Conservation (phyloP, 2,797 vertebrate genomes). For the Rallus crepitans region DNA sequence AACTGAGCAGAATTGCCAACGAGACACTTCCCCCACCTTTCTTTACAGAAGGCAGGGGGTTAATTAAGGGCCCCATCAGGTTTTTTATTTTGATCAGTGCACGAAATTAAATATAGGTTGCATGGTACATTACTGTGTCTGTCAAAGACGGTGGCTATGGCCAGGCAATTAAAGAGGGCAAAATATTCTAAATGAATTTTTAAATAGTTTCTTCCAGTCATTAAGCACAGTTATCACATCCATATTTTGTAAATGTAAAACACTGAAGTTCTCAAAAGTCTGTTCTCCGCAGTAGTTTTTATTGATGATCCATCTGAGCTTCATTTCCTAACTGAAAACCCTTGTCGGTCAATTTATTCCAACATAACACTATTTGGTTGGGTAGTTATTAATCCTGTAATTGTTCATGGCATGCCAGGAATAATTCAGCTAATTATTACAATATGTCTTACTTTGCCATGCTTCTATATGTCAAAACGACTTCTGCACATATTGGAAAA, state of each 20-base stretch:
- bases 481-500: slow-evolving; percentile 55
- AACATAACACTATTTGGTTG: slow-evolving; percentile 77
- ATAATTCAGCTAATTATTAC: slow-evolving; percentile 84
- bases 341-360: slow-evolving; percentile 84
- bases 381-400: slow-evolving; percentile 83
- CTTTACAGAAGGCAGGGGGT: slow-evolving; percentile 8
- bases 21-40: not conserved
- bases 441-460: slow-evolving; percentile 82
- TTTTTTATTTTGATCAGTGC: slow-evolving; percentile 60
- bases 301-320: slow-evolving; percentile 81
- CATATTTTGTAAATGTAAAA: slow-evolving; percentile 77
- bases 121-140: slow-evolving; percentile 72
- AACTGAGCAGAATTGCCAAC: slow-evolving; percentile 28
- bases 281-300: slow-evolving; percentile 69
- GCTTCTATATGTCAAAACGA: slow-evolving; percentile 71
- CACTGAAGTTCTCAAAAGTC: slow-evolving; percentile 69
- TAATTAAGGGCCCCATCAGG: slow-evolving; percentile 51
- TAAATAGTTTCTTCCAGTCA: slow-evolving; percentile 77
- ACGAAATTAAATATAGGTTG: slow-evolving; percentile 70
- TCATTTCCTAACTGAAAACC: slow-evolving; percentile 81
- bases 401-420: slow-evolving; percentile 81
- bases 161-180: slow-evolving; percentile 70
- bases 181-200: slow-evolving; percentile 78
- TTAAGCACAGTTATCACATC: slow-evolving; percentile 73
- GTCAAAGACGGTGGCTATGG: slow-evolving; percentile 67